Evolutionary conservation across 2,797 vertebrate species (phyloP), one percentile per base, ranked within the genome.

Genomic region (Channallabes apus): DNA sequence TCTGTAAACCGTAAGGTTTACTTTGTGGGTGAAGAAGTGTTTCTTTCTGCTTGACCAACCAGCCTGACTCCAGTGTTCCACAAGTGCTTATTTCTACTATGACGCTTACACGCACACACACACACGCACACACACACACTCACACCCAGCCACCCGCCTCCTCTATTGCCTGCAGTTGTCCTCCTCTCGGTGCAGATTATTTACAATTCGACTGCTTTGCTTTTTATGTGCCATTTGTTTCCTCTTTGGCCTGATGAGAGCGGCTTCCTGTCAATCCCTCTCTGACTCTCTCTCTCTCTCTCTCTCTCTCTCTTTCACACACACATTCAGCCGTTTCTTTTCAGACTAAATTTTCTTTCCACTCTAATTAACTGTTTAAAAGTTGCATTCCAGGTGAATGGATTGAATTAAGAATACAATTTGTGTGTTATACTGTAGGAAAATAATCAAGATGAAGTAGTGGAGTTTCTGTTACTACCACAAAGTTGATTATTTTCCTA

Each of bases 151-250:
- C 51, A 79, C 65, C 32, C 24, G 2, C n/a, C n/a, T 27, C 41
- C 35, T 11, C 76, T 24, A 67, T 54, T 29, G 76, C 82, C 82
- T 46, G 76, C 24, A 61, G 82, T 71, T 75, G 86, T 80, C 82
- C 77, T 81, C 59, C 59, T 86, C 72, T 86, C 62, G 27, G 76
- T 84, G 68, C 86, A 80, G 51, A 87, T 84, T 84, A 87, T 84
- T 67, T 75, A 87, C 77, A 84, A 81, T 82, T 87, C 69, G 62
- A 84, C 77, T 38, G 77, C 51, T 87, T 84, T 54, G 77, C 86
- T 84, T 81, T 84, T 84, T 84, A 84, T 64, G 32, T 76, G 69
- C 3, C 78, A 56, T 87, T 81, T 84, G 72, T 80, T 80, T 84
- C 68, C 77, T 81, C 59, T 80, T 62, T 79, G 64, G 15, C 73